Evolutionary conservation across 92 coral and sea anemone genomes (phyloP), one percentile per base, ranked within the genome.

Genomic region (Porites cylindrica): DNA sequence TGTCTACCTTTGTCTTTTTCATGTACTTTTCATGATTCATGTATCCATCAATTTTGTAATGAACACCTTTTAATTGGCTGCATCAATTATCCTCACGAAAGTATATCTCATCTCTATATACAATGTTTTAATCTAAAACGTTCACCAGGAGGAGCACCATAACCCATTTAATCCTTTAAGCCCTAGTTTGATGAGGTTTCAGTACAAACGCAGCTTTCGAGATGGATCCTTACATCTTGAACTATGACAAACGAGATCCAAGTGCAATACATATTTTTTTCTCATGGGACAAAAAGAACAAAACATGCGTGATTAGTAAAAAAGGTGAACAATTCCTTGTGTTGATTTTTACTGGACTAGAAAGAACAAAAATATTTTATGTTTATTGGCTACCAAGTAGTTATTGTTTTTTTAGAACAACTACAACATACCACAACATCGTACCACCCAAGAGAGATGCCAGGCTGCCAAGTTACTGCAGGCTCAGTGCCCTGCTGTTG

Each of bases 341-440:
- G 47, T 4, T 4, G 47, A 38, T 38, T 38, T 38, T 38, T 38
- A 4, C 47, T 38, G 47, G 47, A 38, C 47, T 38, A 38, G 47
- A 38, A 38, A 38, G 5, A 3, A 38, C 47, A 38, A 10, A 56
- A 56, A 14, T 17, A 56, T 56, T 10, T 10, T 17, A 56, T 56
- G 61, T 56, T 56, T 56, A 14, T 56, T 56, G 16, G 4, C 7
- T 50, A 52, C 13, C n/a, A 11, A 16, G 18, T 62, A 20, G 66
- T 81, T 76, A 17, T 75, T 23, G 84, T 6, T 54, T 75, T 1
- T 75, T 75, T 53, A 88, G 81, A 88, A 88, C 76, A 75, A 82
- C 78, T 51, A 51, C 66, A 53, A 21, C 38, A 80, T 80, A 66
- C 66, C 12, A n/a, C 75, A 69, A 18, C 75, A 66, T 17, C 54